phyloP scores from a whole-genome alignment of 30 jellyfish, hydroid and myxozoan species.

The Aurelia aurita complex sp. Pacific region DNA sequence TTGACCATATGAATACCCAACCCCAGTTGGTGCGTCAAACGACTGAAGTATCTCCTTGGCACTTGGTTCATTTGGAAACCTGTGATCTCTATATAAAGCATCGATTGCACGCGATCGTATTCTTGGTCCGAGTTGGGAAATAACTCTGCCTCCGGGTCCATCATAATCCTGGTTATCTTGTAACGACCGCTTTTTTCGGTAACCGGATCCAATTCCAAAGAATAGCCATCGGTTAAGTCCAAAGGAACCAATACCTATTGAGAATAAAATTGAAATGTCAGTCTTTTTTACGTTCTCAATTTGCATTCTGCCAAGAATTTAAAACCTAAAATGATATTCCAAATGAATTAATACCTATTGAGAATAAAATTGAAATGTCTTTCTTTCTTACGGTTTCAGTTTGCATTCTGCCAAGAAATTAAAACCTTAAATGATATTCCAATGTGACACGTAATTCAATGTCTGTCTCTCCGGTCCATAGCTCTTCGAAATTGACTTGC shows the following conservation, averaged over 20 bases:
- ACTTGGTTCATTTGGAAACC: constrained; percentile 96
- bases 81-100: constrained; percentile 86
- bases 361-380: not conserved
- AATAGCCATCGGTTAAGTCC: constrained; percentile 89
- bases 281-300: too few species aligned
- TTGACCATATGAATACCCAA: constrained; percentile 94
- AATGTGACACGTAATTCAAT: too few species aligned
- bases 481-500: too few species aligned
- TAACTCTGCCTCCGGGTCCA: constrained; percentile 79
- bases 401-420: too few species aligned
- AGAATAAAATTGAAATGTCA: not conserved
- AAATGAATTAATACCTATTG: constrained; percentile 42
- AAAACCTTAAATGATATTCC: too few species aligned
- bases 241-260: constrained; percentile 46
- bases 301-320: too few species aligned
- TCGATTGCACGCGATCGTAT: constrained; percentile 81
- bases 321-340: too few species aligned
- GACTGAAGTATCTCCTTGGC: constrained; percentile 85
- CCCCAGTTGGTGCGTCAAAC: constrained; percentile 97
- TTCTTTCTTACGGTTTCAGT: too few species aligned
- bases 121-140: constrained; percentile 41
- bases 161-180: constrained; percentile 69
- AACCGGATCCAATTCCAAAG: constrained; percentile 67
- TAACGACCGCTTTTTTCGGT: constrained; percentile 35
- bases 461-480: too few species aligned